Conservation (phyloP, 2,113 vertebrate species). For the Apodemus sylvaticus region DNA sequence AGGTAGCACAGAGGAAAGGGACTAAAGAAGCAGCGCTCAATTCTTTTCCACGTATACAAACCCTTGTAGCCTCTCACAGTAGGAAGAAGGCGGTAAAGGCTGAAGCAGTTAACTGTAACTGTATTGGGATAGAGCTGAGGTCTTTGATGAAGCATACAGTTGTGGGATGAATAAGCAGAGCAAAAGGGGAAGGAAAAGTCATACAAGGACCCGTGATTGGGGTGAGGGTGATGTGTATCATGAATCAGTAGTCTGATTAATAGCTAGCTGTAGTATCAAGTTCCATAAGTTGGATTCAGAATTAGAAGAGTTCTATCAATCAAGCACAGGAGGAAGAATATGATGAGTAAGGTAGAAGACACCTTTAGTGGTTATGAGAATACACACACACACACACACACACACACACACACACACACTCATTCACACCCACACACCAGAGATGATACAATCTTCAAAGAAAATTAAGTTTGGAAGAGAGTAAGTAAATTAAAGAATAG, state of each 20-base stretch:
- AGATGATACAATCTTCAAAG: neutral
- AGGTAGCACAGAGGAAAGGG: neutral
- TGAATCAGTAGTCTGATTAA: conserved; percentile 3
- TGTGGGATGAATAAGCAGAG: neutral
- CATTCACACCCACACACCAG: neutral
- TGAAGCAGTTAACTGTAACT: neutral
- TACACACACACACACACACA: too few species aligned
- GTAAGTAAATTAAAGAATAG: neutral
- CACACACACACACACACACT: neutral
- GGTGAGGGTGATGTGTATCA: neutral
- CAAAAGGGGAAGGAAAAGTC: neutral
- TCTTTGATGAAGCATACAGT: neutral
- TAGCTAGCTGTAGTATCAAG: neutral
- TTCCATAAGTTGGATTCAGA: neutral
- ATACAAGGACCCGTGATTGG: neutral
- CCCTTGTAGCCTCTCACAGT: neutral
- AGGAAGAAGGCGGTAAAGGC: neutral
- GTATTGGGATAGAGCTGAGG: neutral
- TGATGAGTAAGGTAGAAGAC: neutral
- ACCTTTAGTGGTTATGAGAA: neutral
- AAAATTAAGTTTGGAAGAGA: conserved; percentile 1
- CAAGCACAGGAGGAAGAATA: neutral
- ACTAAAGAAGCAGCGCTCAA: neutral
- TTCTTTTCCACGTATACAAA: neutral
- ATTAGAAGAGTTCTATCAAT: neutral